phyloP scores from a whole-genome alignment of 2,888 invertebrate species.

The Polydrusus cervinus region DNA sequence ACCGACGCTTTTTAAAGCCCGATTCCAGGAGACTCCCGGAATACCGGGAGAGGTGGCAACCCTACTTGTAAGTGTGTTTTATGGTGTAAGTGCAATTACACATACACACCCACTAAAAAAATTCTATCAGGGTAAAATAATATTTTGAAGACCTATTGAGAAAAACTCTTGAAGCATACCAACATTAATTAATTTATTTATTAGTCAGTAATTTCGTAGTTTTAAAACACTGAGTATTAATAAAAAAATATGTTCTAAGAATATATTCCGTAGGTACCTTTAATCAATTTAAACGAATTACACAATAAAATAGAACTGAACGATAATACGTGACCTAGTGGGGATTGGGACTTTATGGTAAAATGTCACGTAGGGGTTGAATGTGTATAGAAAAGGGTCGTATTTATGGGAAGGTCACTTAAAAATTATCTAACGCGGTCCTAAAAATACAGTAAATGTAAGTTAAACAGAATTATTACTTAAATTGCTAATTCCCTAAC shows the following conservation, averaged over 20 bases:
- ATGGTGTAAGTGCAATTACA: too few species aligned
- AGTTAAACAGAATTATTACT: neutral
- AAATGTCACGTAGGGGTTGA: slow-evolving; percentile 13
- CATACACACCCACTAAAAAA: too few species aligned
- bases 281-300: slow-evolving; percentile 11
- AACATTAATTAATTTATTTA: too few species aligned
- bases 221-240: too few species aligned
- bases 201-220: too few species aligned
- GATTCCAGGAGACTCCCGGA: too few species aligned
- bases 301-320: slow-evolving; percentile 14
- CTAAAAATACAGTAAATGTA: neutral
- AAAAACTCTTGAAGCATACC: too few species aligned
- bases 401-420: slow-evolving; percentile 3
- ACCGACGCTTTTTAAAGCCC: too few species aligned
- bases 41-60: too few species aligned
- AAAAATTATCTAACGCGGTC: slow-evolving; percentile 7
- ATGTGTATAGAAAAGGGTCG: slow-evolving; percentile 16
- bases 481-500: neutral
- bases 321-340: slow-evolving; percentile 9
- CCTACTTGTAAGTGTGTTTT: too few species aligned
- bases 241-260: neutral
- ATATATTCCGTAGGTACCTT: neutral
- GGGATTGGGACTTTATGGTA: slow-evolving; percentile 1
- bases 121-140: too few species aligned
- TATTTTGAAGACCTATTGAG: too few species aligned